Percentiles rank a stretch among this genome's conserved stretches.
phyloP scores from a whole-genome alignment of 2,113 vertebrate species.

The Calypte anna region DNA sequence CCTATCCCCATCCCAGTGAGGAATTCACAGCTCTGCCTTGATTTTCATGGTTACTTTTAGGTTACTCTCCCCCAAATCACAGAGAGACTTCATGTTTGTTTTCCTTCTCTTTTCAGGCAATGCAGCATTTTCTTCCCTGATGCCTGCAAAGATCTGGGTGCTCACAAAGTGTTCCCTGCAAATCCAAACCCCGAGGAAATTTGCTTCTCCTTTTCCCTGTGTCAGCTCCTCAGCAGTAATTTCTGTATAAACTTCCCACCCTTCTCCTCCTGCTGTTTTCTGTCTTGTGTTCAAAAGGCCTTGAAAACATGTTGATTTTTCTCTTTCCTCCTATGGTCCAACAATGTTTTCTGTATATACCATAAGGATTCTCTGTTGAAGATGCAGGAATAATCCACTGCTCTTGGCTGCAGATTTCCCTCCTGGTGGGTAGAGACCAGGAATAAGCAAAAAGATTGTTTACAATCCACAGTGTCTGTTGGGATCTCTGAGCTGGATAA shows the following conservation, averaged over 20 bases:
- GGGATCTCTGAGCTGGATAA: not conserved
- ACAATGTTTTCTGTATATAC: not conserved
- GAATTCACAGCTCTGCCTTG: not conserved
- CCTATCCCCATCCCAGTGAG: fast-evolving
- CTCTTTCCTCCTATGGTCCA: not conserved
- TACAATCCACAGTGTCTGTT: not conserved
- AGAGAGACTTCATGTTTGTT: not conserved
- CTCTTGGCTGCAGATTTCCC: not conserved
- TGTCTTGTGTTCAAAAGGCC: constrained; percentile 18
- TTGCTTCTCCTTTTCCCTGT: constrained; percentile 41
- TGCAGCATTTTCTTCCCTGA: not conserved
- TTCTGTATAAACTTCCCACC: constrained; percentile 48
- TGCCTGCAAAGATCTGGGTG: fast-evolving
- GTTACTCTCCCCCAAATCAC: not conserved
- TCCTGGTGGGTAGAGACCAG: not conserved
- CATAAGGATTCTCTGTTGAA: not conserved
- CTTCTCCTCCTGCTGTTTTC: constrained; percentile 40
- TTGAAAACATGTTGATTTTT: not conserved
- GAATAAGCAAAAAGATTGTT: not conserved
- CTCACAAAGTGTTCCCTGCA: not conserved
- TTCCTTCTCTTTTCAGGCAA: not conserved
- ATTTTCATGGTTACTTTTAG: not conserved
- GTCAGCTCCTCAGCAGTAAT: constrained; percentile 20
- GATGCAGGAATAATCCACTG: not conserved
- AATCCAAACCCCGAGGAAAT: not conserved